These are phyloP conservation scores for Anisognathus igniventris DNA, from an alignment of 2,797 vertebrate genomes.

Conservation along the genomic window DNA sequence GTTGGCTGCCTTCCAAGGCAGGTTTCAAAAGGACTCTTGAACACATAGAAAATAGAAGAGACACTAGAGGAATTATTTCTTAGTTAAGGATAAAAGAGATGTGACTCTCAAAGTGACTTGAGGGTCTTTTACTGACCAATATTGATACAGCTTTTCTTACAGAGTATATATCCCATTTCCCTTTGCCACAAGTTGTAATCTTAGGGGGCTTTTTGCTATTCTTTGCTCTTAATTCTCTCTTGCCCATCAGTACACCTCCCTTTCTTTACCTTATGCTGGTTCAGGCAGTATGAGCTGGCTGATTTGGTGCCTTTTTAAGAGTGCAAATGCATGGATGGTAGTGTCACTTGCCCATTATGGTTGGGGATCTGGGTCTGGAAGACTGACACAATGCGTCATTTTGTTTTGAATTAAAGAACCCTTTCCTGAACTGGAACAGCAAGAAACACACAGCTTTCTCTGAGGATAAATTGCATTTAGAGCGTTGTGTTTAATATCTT, in stretches of 20 bases:
- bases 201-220: fast-evolving
- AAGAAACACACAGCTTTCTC: not conserved
- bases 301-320: not conserved
- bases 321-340: not conserved
- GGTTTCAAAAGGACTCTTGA: conserved; percentile 1
- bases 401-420: not conserved
- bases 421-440: not conserved
- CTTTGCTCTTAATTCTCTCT: not conserved
- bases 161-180: not conserved
- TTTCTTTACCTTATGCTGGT: not conserved
- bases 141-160: not conserved
- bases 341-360: not conserved
- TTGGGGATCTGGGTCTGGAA: not conserved
- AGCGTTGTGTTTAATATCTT: not conserved
- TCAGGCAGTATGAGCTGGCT: not conserved
- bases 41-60: not conserved
- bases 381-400: not conserved
- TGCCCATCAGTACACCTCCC: not conserved
- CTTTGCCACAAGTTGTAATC: not conserved
- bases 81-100: not conserved
- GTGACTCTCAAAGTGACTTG: not conserved
- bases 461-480: not conserved
- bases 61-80: not conserved
- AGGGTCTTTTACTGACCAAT: not conserved
- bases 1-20: conserved; percentile 21